Evolutionary conservation across 1,140 invertebrate genomes (phyloP).

Genomic region (Wiebesia pumilae): DNA sequence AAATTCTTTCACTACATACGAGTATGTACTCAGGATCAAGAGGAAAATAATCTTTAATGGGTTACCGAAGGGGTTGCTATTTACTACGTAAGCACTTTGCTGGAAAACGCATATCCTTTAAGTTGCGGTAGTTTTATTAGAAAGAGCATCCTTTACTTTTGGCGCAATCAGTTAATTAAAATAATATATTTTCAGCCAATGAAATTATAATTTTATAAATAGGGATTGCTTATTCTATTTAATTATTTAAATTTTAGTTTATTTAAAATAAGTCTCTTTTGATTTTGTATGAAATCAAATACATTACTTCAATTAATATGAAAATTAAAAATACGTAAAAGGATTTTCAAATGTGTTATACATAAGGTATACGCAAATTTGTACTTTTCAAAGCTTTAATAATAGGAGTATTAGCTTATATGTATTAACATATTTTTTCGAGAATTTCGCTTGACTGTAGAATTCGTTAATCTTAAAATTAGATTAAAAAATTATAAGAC

Average conservation of each 20-base stretch:
- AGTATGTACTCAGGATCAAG: neutral
- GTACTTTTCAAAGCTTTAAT: too few species aligned
- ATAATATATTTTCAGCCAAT: neutral
- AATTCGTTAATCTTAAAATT: too few species aligned
- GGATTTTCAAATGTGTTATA: too few species aligned
- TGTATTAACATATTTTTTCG: too few species aligned
- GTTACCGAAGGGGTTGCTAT: slow-evolving; percentile 5
- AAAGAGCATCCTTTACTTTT: neutral
- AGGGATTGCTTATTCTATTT: neutral
- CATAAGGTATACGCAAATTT: too few species aligned
- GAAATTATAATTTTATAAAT: neutral
- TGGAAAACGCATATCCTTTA: neutral
- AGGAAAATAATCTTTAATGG: slow-evolving; percentile 27
- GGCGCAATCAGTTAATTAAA: neutral
- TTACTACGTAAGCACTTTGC: neutral
- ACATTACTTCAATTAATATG: too few species aligned
- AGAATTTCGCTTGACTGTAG: too few species aligned
- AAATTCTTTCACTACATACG: neutral
- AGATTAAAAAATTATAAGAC: too few species aligned
- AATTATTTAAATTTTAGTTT: too few species aligned
- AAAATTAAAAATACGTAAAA: too few species aligned
- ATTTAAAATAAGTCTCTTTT: neutral
- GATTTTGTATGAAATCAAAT: neutral
- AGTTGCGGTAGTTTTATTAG: neutral
- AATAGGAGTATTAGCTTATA: too few species aligned